phyloP scores from a whole-genome alignment of 2,113 vertebrate genomes.

The Porphyrio hochstetteri region DNA sequence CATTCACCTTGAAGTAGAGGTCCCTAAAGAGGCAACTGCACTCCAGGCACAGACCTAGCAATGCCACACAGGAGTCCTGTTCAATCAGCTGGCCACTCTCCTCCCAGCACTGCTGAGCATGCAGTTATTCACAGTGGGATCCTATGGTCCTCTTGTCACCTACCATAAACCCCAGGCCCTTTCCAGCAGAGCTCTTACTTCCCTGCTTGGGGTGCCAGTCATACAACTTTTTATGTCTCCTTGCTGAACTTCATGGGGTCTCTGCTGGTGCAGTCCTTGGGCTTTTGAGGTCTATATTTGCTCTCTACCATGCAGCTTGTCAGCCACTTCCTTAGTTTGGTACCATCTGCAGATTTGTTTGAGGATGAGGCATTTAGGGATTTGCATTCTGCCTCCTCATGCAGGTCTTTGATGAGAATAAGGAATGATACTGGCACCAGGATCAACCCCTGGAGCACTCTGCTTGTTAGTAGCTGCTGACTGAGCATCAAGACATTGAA shows the following conservation, averaged over 20 bases:
- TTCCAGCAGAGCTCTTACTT: background rate
- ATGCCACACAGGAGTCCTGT: background rate
- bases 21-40: background rate
- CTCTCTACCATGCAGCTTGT: background rate
- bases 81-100: background rate
- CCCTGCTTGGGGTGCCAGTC: background rate
- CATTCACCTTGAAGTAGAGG: background rate
- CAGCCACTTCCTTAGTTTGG: background rate
- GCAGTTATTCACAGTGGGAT: background rate
- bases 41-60: background rate
- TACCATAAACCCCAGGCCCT: background rate
- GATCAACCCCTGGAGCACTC: background rate
- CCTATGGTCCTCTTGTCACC: background rate
- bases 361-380: background rate
- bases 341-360: background rate
- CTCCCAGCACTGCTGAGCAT: background rate
- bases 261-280: background rate
- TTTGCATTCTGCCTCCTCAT: background rate
- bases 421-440: background rate
- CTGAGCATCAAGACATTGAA: background rate
- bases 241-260: background rate
- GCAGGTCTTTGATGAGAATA: background rate
- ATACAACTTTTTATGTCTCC: background rate
- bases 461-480: background rate
- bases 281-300: background rate